Conservation (phyloP, 2,888 invertebrate genomes). For the Microplitis manilae region DNA sequence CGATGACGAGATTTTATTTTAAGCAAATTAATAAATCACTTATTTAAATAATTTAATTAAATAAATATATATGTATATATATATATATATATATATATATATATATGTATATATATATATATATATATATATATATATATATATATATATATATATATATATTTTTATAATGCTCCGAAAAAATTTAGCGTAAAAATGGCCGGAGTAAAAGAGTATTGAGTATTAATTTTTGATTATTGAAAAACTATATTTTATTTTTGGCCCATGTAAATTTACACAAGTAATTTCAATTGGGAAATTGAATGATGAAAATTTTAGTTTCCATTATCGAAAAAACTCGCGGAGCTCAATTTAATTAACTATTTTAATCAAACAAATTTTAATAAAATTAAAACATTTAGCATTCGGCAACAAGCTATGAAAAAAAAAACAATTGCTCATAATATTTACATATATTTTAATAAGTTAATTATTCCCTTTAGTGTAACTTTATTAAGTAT, state of each 20-base stretch:
- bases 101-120: not conserved
- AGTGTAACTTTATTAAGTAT: not conserved
- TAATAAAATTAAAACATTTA: not conserved
- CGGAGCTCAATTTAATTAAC: not conserved
- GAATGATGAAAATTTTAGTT: too few species aligned
- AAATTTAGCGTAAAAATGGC: too few species aligned
- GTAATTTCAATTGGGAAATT: too few species aligned
- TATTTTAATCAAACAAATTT: not conserved
- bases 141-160: not conserved
- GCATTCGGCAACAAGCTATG: not conserved
- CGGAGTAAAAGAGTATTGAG: too few species aligned
- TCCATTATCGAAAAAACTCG: not conserved
- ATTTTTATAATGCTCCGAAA: not conserved
- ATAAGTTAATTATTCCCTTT: not conserved
- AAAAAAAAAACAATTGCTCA: not conserved
- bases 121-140: not conserved
- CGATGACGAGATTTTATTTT: not conserved
- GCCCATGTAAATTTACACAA: too few species aligned
- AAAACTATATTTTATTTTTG: too few species aligned
- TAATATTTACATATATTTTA: not conserved
- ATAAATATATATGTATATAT: not conserved
- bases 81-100: too few species aligned
- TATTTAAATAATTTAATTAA: not conserved
- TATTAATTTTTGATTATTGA: too few species aligned
- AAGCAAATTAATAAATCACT: not conserved